phyloP scores from a whole-genome alignment of 2,888 invertebrate species.

The Leptopilina syphax region DNA sequence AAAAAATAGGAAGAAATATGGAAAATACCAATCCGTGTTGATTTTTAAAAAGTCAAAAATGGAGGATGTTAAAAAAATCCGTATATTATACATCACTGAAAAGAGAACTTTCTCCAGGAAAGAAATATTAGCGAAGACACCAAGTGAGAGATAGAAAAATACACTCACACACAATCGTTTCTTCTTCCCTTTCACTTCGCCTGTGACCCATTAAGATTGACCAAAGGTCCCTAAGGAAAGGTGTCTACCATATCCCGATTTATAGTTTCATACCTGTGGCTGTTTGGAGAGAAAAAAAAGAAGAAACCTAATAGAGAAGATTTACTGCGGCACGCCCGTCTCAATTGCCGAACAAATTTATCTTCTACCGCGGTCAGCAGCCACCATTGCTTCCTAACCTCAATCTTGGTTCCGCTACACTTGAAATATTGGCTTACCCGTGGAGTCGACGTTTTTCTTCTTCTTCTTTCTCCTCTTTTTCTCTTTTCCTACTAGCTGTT shows the following conservation, averaged over 20 bases:
- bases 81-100: too few relatives aligned
- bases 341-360: constrained; percentile 76
- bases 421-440: constrained; percentile 74
- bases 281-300: constrained; percentile 58
- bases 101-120: too few relatives aligned
- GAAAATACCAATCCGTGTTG: too few relatives aligned
- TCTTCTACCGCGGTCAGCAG: constrained; percentile 72
- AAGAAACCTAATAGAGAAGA: constrained; percentile 73
- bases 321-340: constrained; percentile 72
- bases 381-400: constrained; percentile 72
- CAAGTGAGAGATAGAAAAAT: too few relatives aligned
- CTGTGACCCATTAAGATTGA: constrained; percentile 14
- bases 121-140: too few relatives aligned
- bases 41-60: too few relatives aligned
- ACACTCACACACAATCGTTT: neutral
- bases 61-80: too few relatives aligned
- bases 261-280: constrained; percentile 70
- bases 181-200: neutral
- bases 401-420: constrained; percentile 71
- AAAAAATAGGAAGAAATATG: too few relatives aligned
- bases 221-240: constrained; percentile 39
- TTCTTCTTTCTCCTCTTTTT: neutral
- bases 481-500: constrained; percentile 26
- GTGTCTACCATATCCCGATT: constrained; percentile 64
- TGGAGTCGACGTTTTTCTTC: constrained; percentile 63